Evolutionary conservation across 2,797 vertebrate species (phyloP).

Genomic region (Scolopax rusticola): DNA sequence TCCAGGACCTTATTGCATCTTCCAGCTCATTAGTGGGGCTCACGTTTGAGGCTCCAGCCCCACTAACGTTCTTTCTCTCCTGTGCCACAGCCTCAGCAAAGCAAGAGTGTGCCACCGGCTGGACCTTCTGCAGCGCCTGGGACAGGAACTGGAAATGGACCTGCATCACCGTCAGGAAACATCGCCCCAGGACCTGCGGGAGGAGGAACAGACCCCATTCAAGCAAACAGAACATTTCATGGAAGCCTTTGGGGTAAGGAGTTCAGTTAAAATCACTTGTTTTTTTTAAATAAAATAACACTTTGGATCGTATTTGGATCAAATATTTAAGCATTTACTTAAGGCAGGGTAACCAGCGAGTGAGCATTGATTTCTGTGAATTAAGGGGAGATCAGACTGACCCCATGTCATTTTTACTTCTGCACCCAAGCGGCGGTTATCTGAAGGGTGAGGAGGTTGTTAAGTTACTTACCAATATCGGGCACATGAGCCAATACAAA

Average conservation of each 20-base stretch:
- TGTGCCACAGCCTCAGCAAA: slow-evolving; percentile 93
- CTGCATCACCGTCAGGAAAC: slow-evolving; percentile 98
- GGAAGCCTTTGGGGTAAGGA: not conserved
- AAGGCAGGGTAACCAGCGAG: not conserved
- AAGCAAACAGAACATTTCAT: not conserved
- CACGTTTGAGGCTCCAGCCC: slow-evolving; percentile 77
- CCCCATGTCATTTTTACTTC: not conserved
- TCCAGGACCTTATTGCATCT: slow-evolving; percentile 94
- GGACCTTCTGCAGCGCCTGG: slow-evolving; percentile 96
- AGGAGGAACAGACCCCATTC: not conserved
- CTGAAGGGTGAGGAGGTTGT: not conserved
- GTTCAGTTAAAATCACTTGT: not conserved
- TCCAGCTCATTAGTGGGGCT: slow-evolving; percentile 89
- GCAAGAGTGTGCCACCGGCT: slow-evolving; percentile 96
- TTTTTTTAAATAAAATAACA: not conserved
- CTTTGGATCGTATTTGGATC: not conserved
- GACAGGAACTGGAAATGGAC: slow-evolving; percentile 99
- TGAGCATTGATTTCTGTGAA: not conserved
- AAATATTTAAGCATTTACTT: not conserved
- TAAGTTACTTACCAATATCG: not conserved
- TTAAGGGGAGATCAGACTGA: not conserved
- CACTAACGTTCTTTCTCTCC: slow-evolving; percentile 85
- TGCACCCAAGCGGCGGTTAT: not conserved
- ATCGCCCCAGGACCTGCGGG: slow-evolving; percentile 92
- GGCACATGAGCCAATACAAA: not conserved